These are phyloP conservation scores for Conchocele bisecta DNA, from an alignment of 2,888 invertebrate species.

Conservation along the genomic window DNA sequence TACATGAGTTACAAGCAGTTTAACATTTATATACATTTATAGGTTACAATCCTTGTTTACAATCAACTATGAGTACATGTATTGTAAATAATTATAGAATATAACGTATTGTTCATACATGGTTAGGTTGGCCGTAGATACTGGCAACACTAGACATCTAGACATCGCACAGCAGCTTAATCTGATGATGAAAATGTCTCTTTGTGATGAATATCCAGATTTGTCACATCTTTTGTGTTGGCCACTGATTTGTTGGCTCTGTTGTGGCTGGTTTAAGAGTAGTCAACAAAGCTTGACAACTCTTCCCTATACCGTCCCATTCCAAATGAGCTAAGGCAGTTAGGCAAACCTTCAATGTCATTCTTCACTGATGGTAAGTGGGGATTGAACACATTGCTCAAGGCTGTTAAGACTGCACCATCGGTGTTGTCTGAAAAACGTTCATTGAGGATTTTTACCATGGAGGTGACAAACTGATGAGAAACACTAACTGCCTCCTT, in stretches of 20 bases:
- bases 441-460: constrained; percentile 35
- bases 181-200: neutral
- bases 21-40: too few relatives aligned
- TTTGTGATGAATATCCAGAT: neutral
- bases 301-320: too few relatives aligned
- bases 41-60: too few relatives aligned
- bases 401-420: neutral
- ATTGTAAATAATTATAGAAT: too few relatives aligned
- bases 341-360: constrained; percentile 1
- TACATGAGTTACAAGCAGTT: too few relatives aligned
- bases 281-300: constrained; percentile 1
- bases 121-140: constrained; percentile 33
- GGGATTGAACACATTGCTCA: constrained; percentile 15
- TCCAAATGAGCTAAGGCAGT: constrained; percentile 12
- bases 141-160: constrained; percentile 30
- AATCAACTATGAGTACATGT: too few relatives aligned
- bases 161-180: constrained; percentile 17
- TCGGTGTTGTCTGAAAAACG: constrained; percentile 41
- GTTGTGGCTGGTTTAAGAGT: neutral
- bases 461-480: constrained; percentile 31
- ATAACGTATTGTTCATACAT: too few relatives aligned
- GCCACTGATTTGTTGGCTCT: too few relatives aligned
- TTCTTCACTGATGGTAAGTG: neutral
- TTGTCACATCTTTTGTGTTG: too few relatives aligned
- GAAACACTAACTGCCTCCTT: constrained; percentile 42